Evolutionary conservation across 2,888 invertebrate genomes (phyloP), one percentile per base, ranked within the genome.

Genomic region (Iphiclides podalirius): DNA sequence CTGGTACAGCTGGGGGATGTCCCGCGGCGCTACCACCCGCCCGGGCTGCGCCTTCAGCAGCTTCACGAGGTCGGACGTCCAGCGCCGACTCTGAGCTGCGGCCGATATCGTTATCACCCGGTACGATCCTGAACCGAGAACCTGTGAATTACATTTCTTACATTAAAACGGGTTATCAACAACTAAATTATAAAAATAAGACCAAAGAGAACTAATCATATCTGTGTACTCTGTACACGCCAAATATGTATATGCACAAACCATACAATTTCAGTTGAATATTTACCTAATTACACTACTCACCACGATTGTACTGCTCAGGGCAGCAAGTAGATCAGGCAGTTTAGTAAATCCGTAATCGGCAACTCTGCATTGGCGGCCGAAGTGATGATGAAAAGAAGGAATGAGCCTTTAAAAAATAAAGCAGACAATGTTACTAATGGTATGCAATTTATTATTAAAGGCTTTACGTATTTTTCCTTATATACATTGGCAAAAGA

Each of bases 271-370:
- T n/a, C n/a, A n/a, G n/a, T n/a, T n/a, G n/a, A n/a, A n/a, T n/a
- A n/a, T n/a, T n/a, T n/a, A n/a, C n/a, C n/a, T n/a, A n/a, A n/a
- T n/a, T n/a, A n/a, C n/a, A 11, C 2, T 39, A 68, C 76, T 70
- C 75, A 94, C 94, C 83, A 96, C 96, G 26, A 96, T 93, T 36
- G 97, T 93, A 62, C 95, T 93, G 9, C 95, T 91, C n/a, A 98
- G 90, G 2, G 96, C 94, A 63, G 97, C 95, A 36, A 98, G 92
- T 31, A 98, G 89, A 78, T 98, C 98, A 13, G 96, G 94, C 1
- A 98, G 87, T 76, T 96, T 96, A 0, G 96, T 96, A 70, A 95
- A 98, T n/a, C 98, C 98, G 73, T 98, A 98, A 85, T 98, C 97
- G 4, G 98, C 96, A 0, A 98, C 97, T 44, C 97, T 92, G 74